Base-by-base conservation (phyloP, 1,140 invertebrate genomes). In the Elysia chlorotica region DNA sequence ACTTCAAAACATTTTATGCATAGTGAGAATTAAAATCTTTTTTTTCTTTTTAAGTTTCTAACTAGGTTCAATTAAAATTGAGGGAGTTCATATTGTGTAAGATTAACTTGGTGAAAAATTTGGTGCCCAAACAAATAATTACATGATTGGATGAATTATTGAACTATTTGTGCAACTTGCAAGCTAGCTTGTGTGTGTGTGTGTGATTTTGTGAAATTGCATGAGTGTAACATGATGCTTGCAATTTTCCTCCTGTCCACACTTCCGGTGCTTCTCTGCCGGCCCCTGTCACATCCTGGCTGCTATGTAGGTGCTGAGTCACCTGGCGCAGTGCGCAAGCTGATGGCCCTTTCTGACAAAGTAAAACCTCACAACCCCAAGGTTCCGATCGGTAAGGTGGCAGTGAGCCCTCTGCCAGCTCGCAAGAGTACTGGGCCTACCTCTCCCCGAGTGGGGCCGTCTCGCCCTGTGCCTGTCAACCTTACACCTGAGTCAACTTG, bases 401-500 rank as follows among this genome's bases (percentile, higher is more conserved):
- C 79, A 63, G 69, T 71, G 38, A 76, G 76, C 48, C 76, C 83
- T 87, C 79, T 91, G 86, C 86, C 83, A 90, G 84, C 85, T 90
- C 82, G 92, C 76, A 89, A 92, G 28, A 92, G 92, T 74, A 89
- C 92, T 23, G 92, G 91, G 73, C 90, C 92, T 23, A 88, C 77
- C 37, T 84, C 82, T 10, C 84, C 82, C n/a, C 79, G 83, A 33
- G 63, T 33, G 5, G 69, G 68, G 71, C 73, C 66, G 14, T 31
- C 93, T 92, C 5, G 92, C 91, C 89, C 83, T 30, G 65, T 93
- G 2, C 93, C 93, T 21, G 95, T 98, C 23, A 94, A 96, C 85
- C 90, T 98, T 54, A 96, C 93, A 70, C 94, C 95, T 17, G 96
- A 98, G 87, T 96, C 95, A 85, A 97, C 95, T 85, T 96, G 94